phyloP scores from a whole-genome alignment of 2,797 vertebrate species.

The Percopsis omiscomaycus region DNA sequence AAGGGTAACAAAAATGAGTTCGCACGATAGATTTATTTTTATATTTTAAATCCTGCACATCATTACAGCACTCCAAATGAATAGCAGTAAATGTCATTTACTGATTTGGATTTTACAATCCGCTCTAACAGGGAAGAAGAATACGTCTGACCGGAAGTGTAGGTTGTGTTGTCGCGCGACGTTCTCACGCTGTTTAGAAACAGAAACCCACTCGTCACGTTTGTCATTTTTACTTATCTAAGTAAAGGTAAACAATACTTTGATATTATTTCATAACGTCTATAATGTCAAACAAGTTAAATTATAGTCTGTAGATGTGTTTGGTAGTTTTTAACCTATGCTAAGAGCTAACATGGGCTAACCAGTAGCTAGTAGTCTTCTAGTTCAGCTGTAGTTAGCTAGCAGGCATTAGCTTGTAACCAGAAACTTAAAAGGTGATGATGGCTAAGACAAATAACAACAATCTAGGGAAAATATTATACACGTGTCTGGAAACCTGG shows the following conservation, averaged over 20 bases:
- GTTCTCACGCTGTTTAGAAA: conserved; percentile 54
- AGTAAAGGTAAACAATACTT: conserved; percentile 44
- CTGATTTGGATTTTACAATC: no score
- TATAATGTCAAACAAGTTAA: background rate
- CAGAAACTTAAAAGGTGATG: conserved; percentile 9
- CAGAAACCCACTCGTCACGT: conserved; percentile 2
- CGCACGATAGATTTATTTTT: no score
- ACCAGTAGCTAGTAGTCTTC: background rate
- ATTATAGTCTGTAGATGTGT: rapidly evolving
- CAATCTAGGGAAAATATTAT: background rate
- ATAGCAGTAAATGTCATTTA: no score
- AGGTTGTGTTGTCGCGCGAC: conserved; percentile 6
- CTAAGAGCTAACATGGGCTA: background rate
- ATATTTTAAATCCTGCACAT: no score
- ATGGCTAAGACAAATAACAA: background rate
- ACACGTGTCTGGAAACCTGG: no score
- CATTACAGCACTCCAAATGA: no score
- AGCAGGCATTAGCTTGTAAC: conserved; percentile 43
- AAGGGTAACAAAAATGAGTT: no score
- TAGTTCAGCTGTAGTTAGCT: conserved; percentile 32
- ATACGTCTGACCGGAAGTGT: conserved; percentile 1
- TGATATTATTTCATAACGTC: background rate
- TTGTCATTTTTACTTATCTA: background rate
- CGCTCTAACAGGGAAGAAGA: no score
- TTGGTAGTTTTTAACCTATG: background rate